Conservation (phyloP, 2,888 invertebrate species). For the Parnassius apollo region DNA sequence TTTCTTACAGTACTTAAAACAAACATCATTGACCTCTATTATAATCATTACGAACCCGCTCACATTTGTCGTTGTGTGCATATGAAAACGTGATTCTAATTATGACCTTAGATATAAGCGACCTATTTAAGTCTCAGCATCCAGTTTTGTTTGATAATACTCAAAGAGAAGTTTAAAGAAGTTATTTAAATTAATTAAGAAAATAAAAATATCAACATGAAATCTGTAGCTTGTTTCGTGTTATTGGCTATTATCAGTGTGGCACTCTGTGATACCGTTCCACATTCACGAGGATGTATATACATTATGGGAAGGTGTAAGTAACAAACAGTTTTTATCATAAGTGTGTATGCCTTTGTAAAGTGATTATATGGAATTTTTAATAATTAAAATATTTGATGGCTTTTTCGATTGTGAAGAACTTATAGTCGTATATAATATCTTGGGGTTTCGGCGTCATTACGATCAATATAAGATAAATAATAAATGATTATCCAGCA, state of each 20-base stretch:
- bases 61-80: slow-evolving; percentile 1
- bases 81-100: slow-evolving; percentile 1
- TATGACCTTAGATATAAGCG: slow-evolving; percentile 17
- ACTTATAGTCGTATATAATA: too few species aligned
- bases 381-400: too few species aligned
- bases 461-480: too few species aligned
- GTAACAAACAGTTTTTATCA: slow-evolving; percentile 30
- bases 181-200: background rate
- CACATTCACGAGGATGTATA: slow-evolving; percentile 46
- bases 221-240: slow-evolving; percentile 33
- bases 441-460: too few species aligned
- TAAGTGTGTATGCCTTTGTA: too few species aligned
- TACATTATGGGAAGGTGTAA: slow-evolving; percentile 50
- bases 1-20: background rate
- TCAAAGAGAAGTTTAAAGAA: background rate
- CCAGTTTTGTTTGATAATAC: background rate
- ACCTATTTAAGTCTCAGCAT: slow-evolving; percentile 1
- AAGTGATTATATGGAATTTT: too few species aligned
- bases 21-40: background rate
- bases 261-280: slow-evolving; percentile 32
- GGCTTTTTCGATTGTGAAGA: too few species aligned
- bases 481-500: too few species aligned
- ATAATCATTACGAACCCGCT: background rate
- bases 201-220: slow-evolving; percentile 34
- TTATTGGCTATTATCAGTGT: slow-evolving; percentile 36